A percentile compares a stretch with the other conserved stretches of the same genome.
Evolutionary conservation across 1,140 invertebrate genomes (phyloP).

Genomic region (Pogonomyrmex barbatus): DNA sequence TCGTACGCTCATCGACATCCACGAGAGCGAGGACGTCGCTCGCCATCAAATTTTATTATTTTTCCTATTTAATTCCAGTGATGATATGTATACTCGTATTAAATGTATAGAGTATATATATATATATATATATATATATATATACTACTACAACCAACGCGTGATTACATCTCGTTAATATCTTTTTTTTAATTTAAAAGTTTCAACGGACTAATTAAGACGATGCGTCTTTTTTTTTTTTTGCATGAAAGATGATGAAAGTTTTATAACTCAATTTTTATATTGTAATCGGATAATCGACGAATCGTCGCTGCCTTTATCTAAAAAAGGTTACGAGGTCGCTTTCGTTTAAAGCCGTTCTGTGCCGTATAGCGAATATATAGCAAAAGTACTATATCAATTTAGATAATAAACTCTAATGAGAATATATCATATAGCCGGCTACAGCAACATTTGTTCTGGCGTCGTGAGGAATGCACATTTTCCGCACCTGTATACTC

Average conservation of each 20-base stretch:
- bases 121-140: too few relatives aligned
- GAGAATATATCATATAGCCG: conserved; percentile 53
- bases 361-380: not conserved
- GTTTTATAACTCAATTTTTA: not conserved
- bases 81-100: not conserved
- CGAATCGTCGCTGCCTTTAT: not conserved
- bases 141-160: not conserved
- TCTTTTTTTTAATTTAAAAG: not conserved
- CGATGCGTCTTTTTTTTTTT: not conserved
- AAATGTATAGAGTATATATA: not conserved
- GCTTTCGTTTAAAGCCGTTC: not conserved
- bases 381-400: conserved; percentile 43
- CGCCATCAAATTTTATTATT: conserved; percentile 36
- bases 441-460: conserved; percentile 53
- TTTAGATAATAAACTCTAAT: conserved; percentile 60
- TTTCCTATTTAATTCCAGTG: not conserved
- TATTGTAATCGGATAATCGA: not conserved
- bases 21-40: not conserved
- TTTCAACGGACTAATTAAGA: not conserved
- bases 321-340: not conserved
- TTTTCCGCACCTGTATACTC: conserved; percentile 37
- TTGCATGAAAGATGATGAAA: not conserved
- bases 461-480: conserved; percentile 34
- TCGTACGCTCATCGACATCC: conserved; percentile 54
- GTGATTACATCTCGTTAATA: too few relatives aligned